Conservation (phyloP, 1,140 invertebrate species). For the Papilio dardanus region DNA sequence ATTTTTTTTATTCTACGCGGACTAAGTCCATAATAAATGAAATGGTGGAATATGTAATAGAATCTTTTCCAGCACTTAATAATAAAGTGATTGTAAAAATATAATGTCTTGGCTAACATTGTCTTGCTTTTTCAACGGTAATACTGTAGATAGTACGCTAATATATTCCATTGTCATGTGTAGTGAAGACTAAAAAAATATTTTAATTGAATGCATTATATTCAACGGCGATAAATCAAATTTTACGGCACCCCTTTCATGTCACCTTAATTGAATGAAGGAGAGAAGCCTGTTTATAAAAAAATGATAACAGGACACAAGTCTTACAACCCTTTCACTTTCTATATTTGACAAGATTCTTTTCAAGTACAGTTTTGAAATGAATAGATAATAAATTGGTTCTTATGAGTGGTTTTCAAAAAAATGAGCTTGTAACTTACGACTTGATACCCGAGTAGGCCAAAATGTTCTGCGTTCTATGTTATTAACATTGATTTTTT, state of each 20-base stretch:
- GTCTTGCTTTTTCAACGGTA: neutral
- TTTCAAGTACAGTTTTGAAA: conserved; percentile 4
- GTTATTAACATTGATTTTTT: too few species aligned
- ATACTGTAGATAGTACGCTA: neutral
- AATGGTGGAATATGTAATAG: too few species aligned
- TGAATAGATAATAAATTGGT: conserved; percentile 22
- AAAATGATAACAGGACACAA: conserved; percentile 63
- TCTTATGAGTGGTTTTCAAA: neutral
- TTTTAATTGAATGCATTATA: conserved; percentile 76
- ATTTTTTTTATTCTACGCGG: too few species aligned
- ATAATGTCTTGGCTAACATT: neutral
- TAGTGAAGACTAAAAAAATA: conserved; percentile 51
- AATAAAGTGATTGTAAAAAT: too few species aligned
- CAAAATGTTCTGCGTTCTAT: too few species aligned
- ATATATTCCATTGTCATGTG: conserved; percentile 7
- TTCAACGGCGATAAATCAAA: conserved; percentile 64
- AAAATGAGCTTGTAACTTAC: neutral
- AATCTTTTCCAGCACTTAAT: too few species aligned
- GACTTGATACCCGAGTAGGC: too few species aligned
- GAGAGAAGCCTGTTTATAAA: conserved; percentile 59
- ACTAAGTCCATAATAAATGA: too few species aligned
- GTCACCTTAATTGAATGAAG: conserved; percentile 67
- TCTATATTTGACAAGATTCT: neutral
- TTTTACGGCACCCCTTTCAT: conserved; percentile 68
- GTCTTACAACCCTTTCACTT: conserved; percentile 41